phyloP scores from a whole-genome alignment of 2,888 invertebrate species.

The Oscheius sp. region DNA sequence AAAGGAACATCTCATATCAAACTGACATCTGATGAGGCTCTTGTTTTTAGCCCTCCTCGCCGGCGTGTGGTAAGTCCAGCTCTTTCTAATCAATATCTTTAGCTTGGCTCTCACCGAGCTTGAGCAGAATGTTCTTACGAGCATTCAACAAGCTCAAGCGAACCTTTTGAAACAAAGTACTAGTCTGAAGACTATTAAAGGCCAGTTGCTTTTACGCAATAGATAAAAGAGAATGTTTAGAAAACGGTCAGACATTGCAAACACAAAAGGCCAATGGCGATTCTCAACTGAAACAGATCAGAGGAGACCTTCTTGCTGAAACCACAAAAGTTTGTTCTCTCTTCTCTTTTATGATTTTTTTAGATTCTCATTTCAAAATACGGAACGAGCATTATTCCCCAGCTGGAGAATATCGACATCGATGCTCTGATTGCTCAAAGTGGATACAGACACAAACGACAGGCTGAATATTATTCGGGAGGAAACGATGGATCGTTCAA shows the following conservation, averaged over 20 bases:
- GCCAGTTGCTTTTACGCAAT: background rate
- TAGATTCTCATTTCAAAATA: slow-evolving; percentile 13
- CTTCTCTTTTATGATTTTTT: too few species aligned
- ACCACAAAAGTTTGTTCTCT: background rate
- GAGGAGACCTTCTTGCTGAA: slow-evolving; percentile 25
- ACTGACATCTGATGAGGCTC: slow-evolving; percentile 19
- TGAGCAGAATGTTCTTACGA: slow-evolving; percentile 15
- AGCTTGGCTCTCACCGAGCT: slow-evolving; percentile 21
- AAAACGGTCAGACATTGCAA: slow-evolving; percentile 11
- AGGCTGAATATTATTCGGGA: too few species aligned
- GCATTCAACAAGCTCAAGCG: slow-evolving; percentile 5
- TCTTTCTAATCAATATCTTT: background rate
- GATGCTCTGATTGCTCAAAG: slow-evolving; percentile 8
- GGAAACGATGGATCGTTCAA: too few species aligned
- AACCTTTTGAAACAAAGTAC: background rate
- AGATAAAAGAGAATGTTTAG: background rate
- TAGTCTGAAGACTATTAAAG: slow-evolving; percentile 3
- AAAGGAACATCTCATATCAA: background rate
- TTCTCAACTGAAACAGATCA: slow-evolving; percentile 27
- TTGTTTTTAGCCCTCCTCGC: slow-evolving; percentile 21
- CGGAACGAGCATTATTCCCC: slow-evolving; percentile 12
- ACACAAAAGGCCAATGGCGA: slow-evolving; percentile 27
- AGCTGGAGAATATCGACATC: slow-evolving; percentile 19
- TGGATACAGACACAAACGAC: background rate
- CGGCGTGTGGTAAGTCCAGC: slow-evolving; percentile 1